A percentile compares a stretch with the other conserved stretches of the same genome.
phyloP scores from a whole-genome alignment of 2,113 vertebrate species.

The Gallinago undulata region DNA sequence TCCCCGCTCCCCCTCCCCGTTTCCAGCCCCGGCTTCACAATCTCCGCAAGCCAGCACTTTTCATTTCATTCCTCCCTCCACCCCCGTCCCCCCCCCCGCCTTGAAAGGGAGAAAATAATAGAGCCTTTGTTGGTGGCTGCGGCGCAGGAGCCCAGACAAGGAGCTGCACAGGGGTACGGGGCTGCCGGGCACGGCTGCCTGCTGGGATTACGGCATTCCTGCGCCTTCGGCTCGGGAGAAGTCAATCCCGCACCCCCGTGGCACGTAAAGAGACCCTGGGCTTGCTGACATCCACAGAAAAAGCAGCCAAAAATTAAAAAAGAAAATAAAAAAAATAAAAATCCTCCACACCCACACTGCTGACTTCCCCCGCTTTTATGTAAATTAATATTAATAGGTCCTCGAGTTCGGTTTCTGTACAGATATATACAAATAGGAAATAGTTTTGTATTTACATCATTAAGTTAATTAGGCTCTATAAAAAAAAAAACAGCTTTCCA shows the following conservation, averaged over 20 bases:
- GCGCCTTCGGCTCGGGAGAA: neutral
- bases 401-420: neutral
- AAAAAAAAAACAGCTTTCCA: constrained; percentile 48
- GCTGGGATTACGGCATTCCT: constrained; percentile 52
- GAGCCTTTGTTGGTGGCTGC: constrained; percentile 36
- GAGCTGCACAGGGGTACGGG: neutral
- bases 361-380: constrained; percentile 64
- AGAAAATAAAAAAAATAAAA: no score
- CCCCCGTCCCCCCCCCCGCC: neutral
- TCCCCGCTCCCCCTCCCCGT: neutral
- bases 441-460: constrained; percentile 71
- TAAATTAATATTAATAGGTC: constrained; percentile 73
- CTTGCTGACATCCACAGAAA: neutral
- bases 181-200: neutral
- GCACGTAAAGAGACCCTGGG: neutral
- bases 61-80: constrained; percentile 16
- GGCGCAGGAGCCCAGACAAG: neutral
- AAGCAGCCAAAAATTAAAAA: neutral
- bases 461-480: constrained; percentile 75
- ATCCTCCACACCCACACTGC: neutral
- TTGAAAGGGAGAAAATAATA: constrained; percentile 32
- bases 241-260: neutral
- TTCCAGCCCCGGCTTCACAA: neutral
- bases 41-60: neutral
- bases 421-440: constrained; percentile 72